These are phyloP conservation scores for Vanessa cardui DNA, from an alignment of 2,888 invertebrate genomes.

Conservation along the genomic window DNA sequence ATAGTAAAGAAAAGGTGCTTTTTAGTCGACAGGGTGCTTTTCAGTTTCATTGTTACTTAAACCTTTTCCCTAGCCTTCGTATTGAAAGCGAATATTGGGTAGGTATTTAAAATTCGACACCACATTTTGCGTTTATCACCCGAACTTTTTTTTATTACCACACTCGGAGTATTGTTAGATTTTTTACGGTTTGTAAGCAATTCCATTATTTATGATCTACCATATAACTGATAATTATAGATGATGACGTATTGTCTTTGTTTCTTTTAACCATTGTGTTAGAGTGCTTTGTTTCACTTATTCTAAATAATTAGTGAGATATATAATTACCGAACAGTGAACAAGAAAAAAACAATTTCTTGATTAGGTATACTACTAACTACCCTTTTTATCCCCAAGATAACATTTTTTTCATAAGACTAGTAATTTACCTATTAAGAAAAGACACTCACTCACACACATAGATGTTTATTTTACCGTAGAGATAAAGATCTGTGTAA, in stretches of 20 bases:
- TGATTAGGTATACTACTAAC: no score
- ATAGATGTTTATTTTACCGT: background rate
- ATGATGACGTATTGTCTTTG: constrained; percentile 52
- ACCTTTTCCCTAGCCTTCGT: constrained; percentile 46
- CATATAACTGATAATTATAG: constrained; percentile 64
- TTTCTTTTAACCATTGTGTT: constrained; percentile 26
- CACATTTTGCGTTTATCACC: constrained; percentile 49
- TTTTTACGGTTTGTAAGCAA: constrained; percentile 66
- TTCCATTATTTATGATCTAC: constrained; percentile 72
- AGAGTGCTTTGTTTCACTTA: background rate
- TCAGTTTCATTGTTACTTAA: constrained; percentile 65
- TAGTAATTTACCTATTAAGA: no score
- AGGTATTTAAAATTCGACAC: constrained; percentile 68
- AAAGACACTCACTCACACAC: no score
- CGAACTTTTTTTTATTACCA: constrained; percentile 55
- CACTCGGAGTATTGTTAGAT: constrained; percentile 56
- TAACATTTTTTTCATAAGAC: no score
- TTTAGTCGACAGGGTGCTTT: constrained; percentile 59
- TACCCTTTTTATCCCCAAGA: no score
- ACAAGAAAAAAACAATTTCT: no score
- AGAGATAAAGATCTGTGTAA: background rate
- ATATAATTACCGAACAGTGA: no score
- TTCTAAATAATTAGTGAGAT: no score
- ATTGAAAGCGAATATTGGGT: constrained; percentile 46
- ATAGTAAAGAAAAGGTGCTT: constrained; percentile 59